Evolutionary conservation across 2,113 vertebrate genomes (phyloP).

Genomic region (Phoxinus phoxinus): DNA sequence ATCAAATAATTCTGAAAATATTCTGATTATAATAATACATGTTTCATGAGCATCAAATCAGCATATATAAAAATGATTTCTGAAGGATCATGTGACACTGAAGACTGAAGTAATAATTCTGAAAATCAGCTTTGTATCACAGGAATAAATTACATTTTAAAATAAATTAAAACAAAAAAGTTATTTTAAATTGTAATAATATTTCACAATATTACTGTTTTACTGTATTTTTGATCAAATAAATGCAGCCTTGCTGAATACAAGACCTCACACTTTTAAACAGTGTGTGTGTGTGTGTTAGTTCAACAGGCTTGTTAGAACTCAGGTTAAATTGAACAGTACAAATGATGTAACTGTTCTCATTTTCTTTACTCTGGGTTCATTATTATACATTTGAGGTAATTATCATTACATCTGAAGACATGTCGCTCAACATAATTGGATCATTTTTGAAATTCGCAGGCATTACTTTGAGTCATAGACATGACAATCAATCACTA

Average conservation of each 20-base stretch:
- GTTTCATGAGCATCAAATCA: neutral
- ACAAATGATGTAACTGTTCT: neutral
- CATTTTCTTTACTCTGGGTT: neutral
- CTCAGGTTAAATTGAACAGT: neutral
- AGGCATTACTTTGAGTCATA: neutral
- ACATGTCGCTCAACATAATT: neutral
- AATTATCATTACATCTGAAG: neutral
- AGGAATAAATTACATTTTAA: neutral
- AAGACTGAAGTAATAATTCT: neutral
- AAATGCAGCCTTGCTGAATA: neutral
- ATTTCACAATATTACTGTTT: neutral
- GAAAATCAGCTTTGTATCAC: neutral
- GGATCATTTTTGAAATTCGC: neutral
- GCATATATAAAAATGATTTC: neutral
- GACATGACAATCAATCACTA: neutral
- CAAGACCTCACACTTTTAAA: too few relatives aligned
- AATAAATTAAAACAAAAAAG: neutral
- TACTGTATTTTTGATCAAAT: neutral
- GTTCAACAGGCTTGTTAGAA: neutral
- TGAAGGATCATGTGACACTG: neutral
- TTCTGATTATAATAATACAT: too few relatives aligned
- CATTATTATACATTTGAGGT: neutral
- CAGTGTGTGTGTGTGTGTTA: neutral
- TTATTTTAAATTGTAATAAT: neutral
- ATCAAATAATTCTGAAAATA: neutral